phyloP scores from a whole-genome alignment of 23 tunicate species.

The Trididemnum clinides region DNA sequence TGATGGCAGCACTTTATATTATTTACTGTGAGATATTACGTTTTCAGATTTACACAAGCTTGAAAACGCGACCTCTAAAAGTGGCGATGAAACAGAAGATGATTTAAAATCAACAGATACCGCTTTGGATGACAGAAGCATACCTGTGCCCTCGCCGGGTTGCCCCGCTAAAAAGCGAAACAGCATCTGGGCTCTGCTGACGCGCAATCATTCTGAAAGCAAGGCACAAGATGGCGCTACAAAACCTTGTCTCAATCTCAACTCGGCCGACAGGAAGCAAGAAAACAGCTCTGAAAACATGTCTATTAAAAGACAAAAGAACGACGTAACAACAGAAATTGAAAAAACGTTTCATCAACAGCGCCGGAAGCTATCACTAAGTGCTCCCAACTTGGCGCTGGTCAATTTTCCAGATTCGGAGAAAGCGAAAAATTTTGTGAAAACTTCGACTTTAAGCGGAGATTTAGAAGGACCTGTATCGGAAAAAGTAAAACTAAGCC shows the following conservation, averaged over 20 bases:
- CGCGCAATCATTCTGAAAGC: neutral
- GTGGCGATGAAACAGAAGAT: neutral
- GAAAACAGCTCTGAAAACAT: too few relatives aligned
- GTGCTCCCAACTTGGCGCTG: conserved; percentile 63
- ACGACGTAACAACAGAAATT: neutral
- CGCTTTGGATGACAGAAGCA: neutral
- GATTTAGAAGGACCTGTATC: neutral
- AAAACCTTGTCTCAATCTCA: neutral
- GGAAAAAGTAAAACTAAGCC: neutral
- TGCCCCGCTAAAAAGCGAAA: neutral
- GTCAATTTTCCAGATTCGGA: conserved; percentile 6
- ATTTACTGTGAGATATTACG: too few relatives aligned
- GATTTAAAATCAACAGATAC: neutral
- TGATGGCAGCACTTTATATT: too few relatives aligned
- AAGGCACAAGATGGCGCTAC: neutral
- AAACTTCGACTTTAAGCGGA: neutral
- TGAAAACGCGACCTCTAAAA: neutral
- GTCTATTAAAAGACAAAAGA: too few relatives aligned
- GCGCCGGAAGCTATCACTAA: conserved; percentile 67
- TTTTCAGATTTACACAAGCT: too few relatives aligned
- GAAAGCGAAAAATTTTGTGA: neutral
- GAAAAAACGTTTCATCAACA: neutral
- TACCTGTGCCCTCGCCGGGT: neutral
- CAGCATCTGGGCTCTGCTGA: neutral
- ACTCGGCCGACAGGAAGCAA: neutral